These are phyloP conservation scores for Phalanger gymnotis DNA, from an alignment of 2,797 vertebrate genomes.

Conservation along the genomic window DNA sequence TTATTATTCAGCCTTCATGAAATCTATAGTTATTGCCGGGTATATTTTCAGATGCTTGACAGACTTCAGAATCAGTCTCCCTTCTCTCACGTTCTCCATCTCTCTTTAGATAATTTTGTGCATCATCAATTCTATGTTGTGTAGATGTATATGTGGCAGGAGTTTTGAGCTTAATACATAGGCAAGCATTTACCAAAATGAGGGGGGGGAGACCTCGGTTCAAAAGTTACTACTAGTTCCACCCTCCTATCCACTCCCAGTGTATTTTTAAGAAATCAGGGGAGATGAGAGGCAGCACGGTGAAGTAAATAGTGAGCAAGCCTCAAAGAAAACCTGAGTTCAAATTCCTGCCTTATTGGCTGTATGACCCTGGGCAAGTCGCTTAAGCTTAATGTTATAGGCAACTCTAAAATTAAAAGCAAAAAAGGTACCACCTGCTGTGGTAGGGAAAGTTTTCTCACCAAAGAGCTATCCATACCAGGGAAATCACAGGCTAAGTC, in stretches of 20 bases:
- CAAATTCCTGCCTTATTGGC: background rate
- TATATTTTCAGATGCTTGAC: background rate
- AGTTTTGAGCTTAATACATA: background rate
- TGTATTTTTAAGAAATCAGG: background rate
- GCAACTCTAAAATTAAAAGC: background rate
- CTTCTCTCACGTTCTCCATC: background rate
- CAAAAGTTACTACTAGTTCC: background rate
- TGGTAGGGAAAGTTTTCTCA: background rate
- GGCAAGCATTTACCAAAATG: background rate
- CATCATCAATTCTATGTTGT: background rate
- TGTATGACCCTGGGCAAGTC: background rate
- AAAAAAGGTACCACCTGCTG: background rate
- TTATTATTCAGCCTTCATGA: background rate
- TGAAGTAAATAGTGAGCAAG: background rate
- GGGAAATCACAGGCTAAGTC: background rate
- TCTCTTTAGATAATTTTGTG: background rate
- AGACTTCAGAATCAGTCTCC: background rate
- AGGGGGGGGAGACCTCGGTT: background rate
- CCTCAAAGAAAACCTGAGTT: background rate
- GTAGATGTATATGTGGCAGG: background rate
- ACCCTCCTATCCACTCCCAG: background rate
- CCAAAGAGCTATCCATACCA: background rate
- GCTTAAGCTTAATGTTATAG: background rate
- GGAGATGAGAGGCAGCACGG: background rate
- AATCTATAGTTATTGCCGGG: background rate